phyloP scores from a whole-genome alignment of 2,888 invertebrate species.

The Scaptomyza cyrtandrae region DNA sequence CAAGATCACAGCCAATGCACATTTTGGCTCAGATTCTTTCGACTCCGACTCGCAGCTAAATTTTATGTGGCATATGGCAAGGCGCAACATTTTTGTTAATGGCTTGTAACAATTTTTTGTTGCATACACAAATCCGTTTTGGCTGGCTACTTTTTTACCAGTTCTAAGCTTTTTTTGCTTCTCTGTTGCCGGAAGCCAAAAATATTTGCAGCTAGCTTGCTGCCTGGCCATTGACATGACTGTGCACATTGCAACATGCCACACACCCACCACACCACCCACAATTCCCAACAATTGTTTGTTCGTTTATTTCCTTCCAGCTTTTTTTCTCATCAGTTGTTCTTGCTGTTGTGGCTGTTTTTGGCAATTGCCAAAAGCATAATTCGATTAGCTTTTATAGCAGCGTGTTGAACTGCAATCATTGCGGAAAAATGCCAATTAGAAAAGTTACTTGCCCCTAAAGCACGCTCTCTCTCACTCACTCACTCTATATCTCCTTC shows the following conservation, averaged over 20 bases:
- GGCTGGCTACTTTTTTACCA: constrained; percentile 35
- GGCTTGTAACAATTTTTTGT: constrained; percentile 73
- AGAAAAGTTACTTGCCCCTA: constrained; percentile 57
- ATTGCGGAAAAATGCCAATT: constrained; percentile 74
- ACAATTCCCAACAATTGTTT: constrained; percentile 42
- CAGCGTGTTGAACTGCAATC: constrained; percentile 75
- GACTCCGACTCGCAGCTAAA: constrained; percentile 47
- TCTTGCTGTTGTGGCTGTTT: constrained; percentile 38
- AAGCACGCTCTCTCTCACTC: neutral
- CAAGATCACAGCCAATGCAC: constrained; percentile 71
- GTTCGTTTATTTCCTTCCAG: constrained; percentile 24
- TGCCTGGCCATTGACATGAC: constrained; percentile 66
- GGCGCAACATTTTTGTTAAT: constrained; percentile 80
- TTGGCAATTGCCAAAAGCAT: constrained; percentile 69
- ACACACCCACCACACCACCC: constrained; percentile 1
- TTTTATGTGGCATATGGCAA: constrained; percentile 73
- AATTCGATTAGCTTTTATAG: constrained; percentile 78
- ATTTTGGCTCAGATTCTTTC: constrained; percentile 61
- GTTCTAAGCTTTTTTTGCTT: constrained; percentile 19
- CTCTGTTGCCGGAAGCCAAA: constrained; percentile 50
- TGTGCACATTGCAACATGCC: constrained; percentile 42
- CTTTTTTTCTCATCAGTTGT: constrained; percentile 1
- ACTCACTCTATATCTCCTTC: neutral
- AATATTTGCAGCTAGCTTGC: constrained; percentile 28
- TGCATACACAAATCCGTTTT: constrained; percentile 64